phyloP scores from a whole-genome alignment of 1,140 invertebrate genomes.

The Nylanderia fulva region DNA sequence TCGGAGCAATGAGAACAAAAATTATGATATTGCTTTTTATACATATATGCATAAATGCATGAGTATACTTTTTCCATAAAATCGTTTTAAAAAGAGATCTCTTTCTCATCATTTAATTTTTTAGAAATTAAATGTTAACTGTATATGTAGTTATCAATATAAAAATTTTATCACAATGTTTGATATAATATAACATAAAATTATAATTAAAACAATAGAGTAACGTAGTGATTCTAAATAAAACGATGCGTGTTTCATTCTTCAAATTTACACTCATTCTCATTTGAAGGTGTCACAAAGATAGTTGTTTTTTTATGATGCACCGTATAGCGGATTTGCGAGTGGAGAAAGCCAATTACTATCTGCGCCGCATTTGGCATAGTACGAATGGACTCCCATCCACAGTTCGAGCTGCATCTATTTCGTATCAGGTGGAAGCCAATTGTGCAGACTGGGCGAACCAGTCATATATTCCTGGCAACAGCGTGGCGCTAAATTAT shows the following conservation, averaged over 20 bases:
- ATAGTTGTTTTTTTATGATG: constrained; percentile 42
- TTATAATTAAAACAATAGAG: not conserved
- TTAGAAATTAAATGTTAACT: not conserved
- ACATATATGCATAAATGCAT: not conserved
- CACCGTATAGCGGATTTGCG: not conserved
- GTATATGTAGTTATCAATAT: not conserved
- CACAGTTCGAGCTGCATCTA: constrained; percentile 68
- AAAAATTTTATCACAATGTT: not conserved
- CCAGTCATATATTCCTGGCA: constrained; percentile 52
- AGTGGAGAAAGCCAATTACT: constrained; percentile 68
- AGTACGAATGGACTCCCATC: constrained; percentile 63
- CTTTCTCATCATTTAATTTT: not conserved
- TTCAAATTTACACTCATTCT: too few species aligned
- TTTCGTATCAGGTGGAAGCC: constrained; percentile 70
- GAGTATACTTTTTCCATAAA: not conserved
- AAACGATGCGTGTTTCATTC: not conserved
- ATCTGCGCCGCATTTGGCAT: constrained; percentile 64
- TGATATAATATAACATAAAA: not conserved
- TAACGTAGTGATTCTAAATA: not conserved
- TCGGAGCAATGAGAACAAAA: constrained; percentile 3
- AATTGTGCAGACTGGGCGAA: constrained; percentile 53
- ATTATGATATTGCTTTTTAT: not conserved
- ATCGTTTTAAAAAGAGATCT: not conserved
- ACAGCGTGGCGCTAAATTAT: constrained; percentile 65
- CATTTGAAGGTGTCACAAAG: too few species aligned